Base-by-base conservation (phyloP, 1,140 invertebrate genomes). In the Zaprionus camerounensis region DNA sequence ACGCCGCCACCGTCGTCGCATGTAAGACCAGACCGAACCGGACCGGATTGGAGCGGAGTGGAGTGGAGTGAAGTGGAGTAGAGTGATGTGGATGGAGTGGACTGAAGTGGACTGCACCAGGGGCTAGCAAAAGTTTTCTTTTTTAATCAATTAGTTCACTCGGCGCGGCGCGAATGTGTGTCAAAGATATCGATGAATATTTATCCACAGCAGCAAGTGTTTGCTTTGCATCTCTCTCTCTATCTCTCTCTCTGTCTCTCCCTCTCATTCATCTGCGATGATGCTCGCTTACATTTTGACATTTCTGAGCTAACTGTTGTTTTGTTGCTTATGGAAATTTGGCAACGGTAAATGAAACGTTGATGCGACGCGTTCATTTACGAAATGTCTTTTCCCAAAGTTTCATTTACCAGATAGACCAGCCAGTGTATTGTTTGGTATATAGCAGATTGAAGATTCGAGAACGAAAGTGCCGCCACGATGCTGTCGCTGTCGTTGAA, bases 81-180 rank as follows among this genome's bases (percentile, higher is more conserved):
- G 31, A 34, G 9, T 34, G 31, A 28, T 31, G 28, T 13, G 34
- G 20, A 31, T 31, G 31, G 34, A 65, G 28, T 22, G 31, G 34
- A 65, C 20, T 22, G 31, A 38, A 17, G 26, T 56, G 26, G 38
- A 12, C 76, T 58, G 51, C 36, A 62, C 28, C 13, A 17, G 28
- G 3, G 41, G 49, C 41, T 51, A 41, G 61, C 62, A 61, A 49
- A 68, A 55, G 59, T 80, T 67, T 74, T 80, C 81, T 87, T 80
- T 80, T 78, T 81, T 87, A 90, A 90, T 90, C 86, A 88, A 88
- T 90, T 88, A 81, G 78, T 81, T 85, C 66, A 77, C 56, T 55
- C 56, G 57, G 53, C 62, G 67, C 64, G 57, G 53, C 62, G 67
- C 64, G 72, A 82, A 88, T 88, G 78, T 90, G 76, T 90, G 85